These are phyloP conservation scores for Hoplodrina blanda DNA, from an alignment of 2,888 invertebrate genomes.

Conservation along the genomic window DNA sequence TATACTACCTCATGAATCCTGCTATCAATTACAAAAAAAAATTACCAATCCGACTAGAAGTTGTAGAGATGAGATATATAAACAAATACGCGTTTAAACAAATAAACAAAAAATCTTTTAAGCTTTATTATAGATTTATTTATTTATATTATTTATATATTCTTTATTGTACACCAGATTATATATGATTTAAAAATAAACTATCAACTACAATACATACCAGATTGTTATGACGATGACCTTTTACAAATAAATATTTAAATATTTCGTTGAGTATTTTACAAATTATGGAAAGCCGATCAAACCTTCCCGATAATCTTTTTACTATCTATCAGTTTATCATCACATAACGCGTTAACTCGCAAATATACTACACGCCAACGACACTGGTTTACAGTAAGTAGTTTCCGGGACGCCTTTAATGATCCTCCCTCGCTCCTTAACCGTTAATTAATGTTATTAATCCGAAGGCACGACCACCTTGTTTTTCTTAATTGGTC, in stretches of 20 bases:
- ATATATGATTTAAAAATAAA: too few species aligned
- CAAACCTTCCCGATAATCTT: not conserved
- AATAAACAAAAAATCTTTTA: too few species aligned
- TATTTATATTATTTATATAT: too few species aligned
- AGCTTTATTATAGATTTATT: too few species aligned
- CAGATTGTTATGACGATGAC: too few species aligned
- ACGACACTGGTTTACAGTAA: constrained; percentile 71
- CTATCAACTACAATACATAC: too few species aligned
- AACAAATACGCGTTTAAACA: too few species aligned
- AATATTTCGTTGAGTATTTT: not conserved
- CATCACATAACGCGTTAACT: constrained; percentile 13
- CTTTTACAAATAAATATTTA: not conserved
- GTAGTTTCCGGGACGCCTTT: constrained; percentile 74
- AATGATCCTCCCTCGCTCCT: constrained; percentile 80
- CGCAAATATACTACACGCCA: constrained; percentile 51
- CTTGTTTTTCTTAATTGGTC: constrained; percentile 89
- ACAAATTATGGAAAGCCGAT: not conserved
- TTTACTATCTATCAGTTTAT: not conserved
- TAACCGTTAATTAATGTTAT: constrained; percentile 88
- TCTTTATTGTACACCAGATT: too few species aligned
- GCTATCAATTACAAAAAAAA: too few species aligned
- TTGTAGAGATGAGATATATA: too few species aligned
- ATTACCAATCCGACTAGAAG: too few species aligned
- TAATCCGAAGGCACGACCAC: constrained; percentile 87
- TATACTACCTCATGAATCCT: too few species aligned